A percentile compares a stretch with the other conserved stretches of the same genome.
These are phyloP conservation scores for Thelaira solivaga DNA, from an alignment of 2,888 invertebrate species.

Conservation along the genomic window DNA sequence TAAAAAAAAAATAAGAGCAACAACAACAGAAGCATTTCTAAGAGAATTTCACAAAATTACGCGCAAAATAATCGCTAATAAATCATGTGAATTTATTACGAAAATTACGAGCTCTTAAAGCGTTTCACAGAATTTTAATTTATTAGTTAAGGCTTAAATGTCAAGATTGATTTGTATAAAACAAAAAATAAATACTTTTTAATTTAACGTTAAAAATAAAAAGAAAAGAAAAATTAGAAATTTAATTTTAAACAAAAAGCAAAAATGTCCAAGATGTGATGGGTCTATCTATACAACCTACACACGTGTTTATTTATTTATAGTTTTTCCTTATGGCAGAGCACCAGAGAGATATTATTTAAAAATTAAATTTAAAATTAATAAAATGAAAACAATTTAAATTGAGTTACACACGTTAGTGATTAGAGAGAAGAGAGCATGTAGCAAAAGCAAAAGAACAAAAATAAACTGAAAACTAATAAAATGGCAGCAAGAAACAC, in stretches of 20 bases:
- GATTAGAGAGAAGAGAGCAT: not conserved
- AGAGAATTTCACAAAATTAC: slow-evolving; percentile 15
- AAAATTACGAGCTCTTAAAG: not conserved
- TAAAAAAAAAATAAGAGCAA: not conserved
- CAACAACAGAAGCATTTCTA: not conserved
- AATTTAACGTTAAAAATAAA: too few relatives aligned
- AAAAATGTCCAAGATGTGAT: too few relatives aligned
- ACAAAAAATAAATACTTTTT: not conserved
- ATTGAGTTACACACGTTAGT: too few relatives aligned
- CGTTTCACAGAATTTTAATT: not conserved
- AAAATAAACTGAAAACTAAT: not conserved
- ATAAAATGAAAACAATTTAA: too few relatives aligned
- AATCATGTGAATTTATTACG: slow-evolving; percentile 7
- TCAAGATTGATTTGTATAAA: slow-evolving; percentile 11
- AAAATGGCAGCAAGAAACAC: not conserved
- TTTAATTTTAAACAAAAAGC: not conserved
- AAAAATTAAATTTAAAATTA: too few relatives aligned
- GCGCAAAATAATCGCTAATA: not conserved
- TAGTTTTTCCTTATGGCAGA: too few relatives aligned
- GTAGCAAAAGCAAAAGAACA: not conserved
- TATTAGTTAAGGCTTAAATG: slow-evolving; percentile 12
- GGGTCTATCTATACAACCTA: too few relatives aligned
- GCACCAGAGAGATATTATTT: too few relatives aligned
- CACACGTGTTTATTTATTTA: too few relatives aligned
- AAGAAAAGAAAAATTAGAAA: too few relatives aligned